A percentile compares a stretch with the other conserved stretches of the same genome.
Conservation (phyloP, 2,888 invertebrate genomes). For the Falcaria lacertinaria region DNA sequence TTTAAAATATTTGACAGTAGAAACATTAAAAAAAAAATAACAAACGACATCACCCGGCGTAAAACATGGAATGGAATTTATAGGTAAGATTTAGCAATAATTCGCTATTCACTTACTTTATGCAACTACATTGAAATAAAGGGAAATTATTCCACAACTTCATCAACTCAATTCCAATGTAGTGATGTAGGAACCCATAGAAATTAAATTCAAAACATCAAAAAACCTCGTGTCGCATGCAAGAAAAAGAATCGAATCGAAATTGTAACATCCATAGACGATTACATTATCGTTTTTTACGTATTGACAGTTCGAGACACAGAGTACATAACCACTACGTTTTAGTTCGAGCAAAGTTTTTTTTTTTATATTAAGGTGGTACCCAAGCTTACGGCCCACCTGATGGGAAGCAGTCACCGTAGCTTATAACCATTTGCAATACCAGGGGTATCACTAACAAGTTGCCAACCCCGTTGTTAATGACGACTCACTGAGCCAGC, state of each 20-base stretch:
- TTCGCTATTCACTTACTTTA: neutral
- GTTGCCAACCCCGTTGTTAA: too few species aligned
- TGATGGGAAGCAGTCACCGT: too few species aligned
- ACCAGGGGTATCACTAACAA: too few species aligned
- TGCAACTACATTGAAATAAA: constrained; percentile 1
- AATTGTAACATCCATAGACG: constrained; percentile 1
- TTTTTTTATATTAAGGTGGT: too few species aligned
- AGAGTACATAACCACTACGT: too few species aligned
- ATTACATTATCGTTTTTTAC: neutral
- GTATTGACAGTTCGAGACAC: neutral
- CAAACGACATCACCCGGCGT: constrained; percentile 25
- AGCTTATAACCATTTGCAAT: too few species aligned
- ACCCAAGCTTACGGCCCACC: too few species aligned
- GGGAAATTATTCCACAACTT: constrained; percentile 1
- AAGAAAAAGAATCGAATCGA: constrained; percentile 3
- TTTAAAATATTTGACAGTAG: neutral
- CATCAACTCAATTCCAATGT: constrained; percentile 6
- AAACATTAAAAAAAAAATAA: constrained; percentile 17
- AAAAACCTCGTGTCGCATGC: constrained; percentile 39
- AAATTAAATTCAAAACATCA: constrained; percentile 38
- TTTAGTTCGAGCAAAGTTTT: too few species aligned
- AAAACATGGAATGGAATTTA: constrained; percentile 14
- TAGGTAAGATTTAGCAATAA: constrained; percentile 8
- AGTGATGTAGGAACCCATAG: constrained; percentile 10
- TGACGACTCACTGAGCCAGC: too few species aligned